phyloP scores from a whole-genome alignment of 2,888 invertebrate species.

The Drosophila greeni region DNA sequence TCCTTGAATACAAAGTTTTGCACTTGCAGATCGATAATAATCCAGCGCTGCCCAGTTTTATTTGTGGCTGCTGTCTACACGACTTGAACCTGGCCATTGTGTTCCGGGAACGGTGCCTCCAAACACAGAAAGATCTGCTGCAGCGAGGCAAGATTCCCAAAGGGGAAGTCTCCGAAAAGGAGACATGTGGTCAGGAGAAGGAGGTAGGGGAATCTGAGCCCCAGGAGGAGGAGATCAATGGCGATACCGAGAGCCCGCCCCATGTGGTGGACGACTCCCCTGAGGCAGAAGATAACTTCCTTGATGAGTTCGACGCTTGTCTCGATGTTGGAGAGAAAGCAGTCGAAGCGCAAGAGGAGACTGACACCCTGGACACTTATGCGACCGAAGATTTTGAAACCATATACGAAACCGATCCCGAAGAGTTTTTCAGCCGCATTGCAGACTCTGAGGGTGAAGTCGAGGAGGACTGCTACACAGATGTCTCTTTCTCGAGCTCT shows the following conservation, averaged over 20 bases:
- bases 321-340: slow-evolving; percentile 2
- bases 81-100: slow-evolving; percentile 50
- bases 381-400: slow-evolving; percentile 30
- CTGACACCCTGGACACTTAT: slow-evolving; percentile 20
- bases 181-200: background rate
- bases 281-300: slow-evolving; percentile 14
- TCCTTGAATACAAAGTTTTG: background rate
- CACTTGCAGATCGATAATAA: slow-evolving; percentile 35
- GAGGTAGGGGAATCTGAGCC: background rate
- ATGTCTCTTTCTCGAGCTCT: background rate
- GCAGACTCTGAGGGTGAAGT: background rate
- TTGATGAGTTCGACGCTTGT: slow-evolving; percentile 5
- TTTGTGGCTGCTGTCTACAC: slow-evolving; percentile 53
- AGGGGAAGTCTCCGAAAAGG: background rate
- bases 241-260: no score
- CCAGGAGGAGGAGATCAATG: background rate
- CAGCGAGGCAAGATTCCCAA: background rate
- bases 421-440: slow-evolving; percentile 2
- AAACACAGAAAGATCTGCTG: slow-evolving; percentile 43
- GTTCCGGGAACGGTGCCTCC: slow-evolving; percentile 52
- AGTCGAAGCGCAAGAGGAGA: slow-evolving; percentile 3
- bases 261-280: slow-evolving; percentile 1
- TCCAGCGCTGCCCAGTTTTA: slow-evolving; percentile 45
- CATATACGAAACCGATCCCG: slow-evolving; percentile 29
- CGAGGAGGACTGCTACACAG: background rate